A percentile compares a stretch with the other conserved stretches of the same genome.
Evolutionary conservation across 2,113 vertebrate species (phyloP).

Genomic region (Tupaia chinensis): DNA sequence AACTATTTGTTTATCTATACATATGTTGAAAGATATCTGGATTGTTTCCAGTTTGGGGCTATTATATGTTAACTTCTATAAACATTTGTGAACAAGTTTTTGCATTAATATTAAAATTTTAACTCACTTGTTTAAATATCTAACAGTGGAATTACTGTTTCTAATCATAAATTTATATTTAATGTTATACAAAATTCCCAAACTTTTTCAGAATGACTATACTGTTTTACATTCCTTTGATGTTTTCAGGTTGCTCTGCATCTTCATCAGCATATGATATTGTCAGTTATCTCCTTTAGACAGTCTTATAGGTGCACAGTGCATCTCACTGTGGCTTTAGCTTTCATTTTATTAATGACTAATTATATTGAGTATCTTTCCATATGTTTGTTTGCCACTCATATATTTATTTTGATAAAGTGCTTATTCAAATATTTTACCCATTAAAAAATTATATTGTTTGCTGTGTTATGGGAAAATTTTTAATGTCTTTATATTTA

Average conservation of each 20-base stretch:
- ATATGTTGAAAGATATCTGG: not conserved
- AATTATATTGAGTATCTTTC: not conserved
- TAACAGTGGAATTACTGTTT: not conserved
- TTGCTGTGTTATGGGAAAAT: not conserved
- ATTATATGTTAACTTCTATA: not conserved
- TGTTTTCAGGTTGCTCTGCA: not conserved
- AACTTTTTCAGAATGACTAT: not conserved
- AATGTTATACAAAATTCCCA: not conserved
- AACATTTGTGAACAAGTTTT: not conserved
- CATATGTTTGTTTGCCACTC: not conserved
- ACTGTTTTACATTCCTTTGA: not conserved
- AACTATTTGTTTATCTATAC: not conserved
- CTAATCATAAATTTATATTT: not conserved
- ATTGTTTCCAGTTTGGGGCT: not conserved
- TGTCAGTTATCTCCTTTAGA: not conserved
- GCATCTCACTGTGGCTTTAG: not conserved
- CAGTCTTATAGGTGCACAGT: not conserved
- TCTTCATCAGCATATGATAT: not conserved
- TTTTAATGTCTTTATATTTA: not conserved
- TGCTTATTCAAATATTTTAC: not conserved
- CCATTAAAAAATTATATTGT: not conserved
- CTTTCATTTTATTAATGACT: not conserved
- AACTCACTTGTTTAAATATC: not conserved
- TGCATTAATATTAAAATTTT: not conserved
- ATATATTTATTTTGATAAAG: not conserved